Evolutionary conservation across 2,888 invertebrate species (phyloP).

Genomic region (Parelbella ahira): DNA sequence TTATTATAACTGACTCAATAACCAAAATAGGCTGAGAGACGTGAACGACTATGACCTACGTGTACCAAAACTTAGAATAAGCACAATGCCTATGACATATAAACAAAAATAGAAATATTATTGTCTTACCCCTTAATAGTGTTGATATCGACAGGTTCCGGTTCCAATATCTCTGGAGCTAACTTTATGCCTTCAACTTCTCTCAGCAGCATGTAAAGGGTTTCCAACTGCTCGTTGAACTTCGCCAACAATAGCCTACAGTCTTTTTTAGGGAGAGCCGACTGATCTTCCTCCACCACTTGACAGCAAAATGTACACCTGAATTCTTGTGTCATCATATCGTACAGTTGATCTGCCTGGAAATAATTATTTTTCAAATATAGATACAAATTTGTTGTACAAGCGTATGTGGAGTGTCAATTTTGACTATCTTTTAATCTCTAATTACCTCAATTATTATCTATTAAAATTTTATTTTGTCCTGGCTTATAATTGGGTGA

Average conservation of each 20-base stretch:
- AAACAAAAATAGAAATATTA: too few species aligned
- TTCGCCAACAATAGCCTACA: slow-evolving; percentile 93
- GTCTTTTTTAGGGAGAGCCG: slow-evolving; percentile 95
- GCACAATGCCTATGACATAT: too few species aligned
- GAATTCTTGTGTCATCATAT: slow-evolving; percentile 91
- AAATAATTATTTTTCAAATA: slow-evolving; percentile 26
- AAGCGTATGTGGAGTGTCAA: too few species aligned
- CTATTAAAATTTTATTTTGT: too few species aligned
- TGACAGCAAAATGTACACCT: slow-evolving; percentile 94
- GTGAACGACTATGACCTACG: too few species aligned
- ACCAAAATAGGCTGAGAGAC: too few species aligned
- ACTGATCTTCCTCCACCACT: slow-evolving; percentile 96
- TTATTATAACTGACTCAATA: too few species aligned
- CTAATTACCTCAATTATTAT: too few species aligned
- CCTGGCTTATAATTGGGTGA: too few species aligned
- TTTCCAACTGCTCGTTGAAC: slow-evolving; percentile 96
- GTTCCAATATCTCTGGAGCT: slow-evolving; percentile 95
- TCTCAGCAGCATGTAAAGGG: slow-evolving; percentile 92
- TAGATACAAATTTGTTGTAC: too few species aligned
- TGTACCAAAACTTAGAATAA: too few species aligned
- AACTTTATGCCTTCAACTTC: slow-evolving; percentile 96
- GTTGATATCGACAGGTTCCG: slow-evolving; percentile 94
- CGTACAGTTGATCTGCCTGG: slow-evolving; percentile 93
- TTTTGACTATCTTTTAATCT: too few species aligned
- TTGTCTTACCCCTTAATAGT: slow-evolving; percentile 88